Base-by-base conservation (phyloP, 2,888 invertebrate genomes). In the Scaptomyza polygonia region DNA sequence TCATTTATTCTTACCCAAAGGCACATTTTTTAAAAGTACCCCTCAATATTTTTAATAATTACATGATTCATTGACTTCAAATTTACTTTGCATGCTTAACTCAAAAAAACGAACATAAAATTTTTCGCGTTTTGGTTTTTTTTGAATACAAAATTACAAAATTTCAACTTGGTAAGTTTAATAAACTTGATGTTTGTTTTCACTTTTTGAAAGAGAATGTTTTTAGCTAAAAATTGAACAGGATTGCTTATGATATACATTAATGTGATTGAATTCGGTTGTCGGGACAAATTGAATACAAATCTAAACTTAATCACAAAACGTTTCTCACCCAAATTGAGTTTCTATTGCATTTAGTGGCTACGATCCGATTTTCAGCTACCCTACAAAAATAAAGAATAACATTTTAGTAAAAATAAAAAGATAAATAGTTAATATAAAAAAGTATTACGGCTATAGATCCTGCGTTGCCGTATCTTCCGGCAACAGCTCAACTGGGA, bases 401-500 rank as follows among this genome's bases (percentile, higher is more conserved):
- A n/a, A 2, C 21, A 21, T 21, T 21, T n/a, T n/a, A n/a, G 14
- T 29, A 29, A 27, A 18, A 3, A 0, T 5, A 5, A 12, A 5
- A 18, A 30, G 2, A 7, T 7, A 29, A 45, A 27, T 9, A 5
- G 11, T 3, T 16, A 25, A 7, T n/a, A 34, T 6, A 4, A 6
- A 14, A 14, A 7, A 1, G 6, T 9, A 3, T 16, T 39, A 39
- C 39, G 16, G 39, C 42, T 76, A 73, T 21, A 71, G 47, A 12
- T 66, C 61, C 14, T 36, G 25, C 0, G 34, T 16, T 1, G 42
- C 54, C 5, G 9, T 51, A 2, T 63, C 64, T 1, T 45, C 29
- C 14, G 75, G 72, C 11, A 72, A 30, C 27, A 72, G 21, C 1
- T 40, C 72, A 1, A 74, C 74, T 0, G 74, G 77, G 12, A 74